Conservation (phyloP, 2,888 invertebrate genomes). For the Parascotia fuliginaria region DNA sequence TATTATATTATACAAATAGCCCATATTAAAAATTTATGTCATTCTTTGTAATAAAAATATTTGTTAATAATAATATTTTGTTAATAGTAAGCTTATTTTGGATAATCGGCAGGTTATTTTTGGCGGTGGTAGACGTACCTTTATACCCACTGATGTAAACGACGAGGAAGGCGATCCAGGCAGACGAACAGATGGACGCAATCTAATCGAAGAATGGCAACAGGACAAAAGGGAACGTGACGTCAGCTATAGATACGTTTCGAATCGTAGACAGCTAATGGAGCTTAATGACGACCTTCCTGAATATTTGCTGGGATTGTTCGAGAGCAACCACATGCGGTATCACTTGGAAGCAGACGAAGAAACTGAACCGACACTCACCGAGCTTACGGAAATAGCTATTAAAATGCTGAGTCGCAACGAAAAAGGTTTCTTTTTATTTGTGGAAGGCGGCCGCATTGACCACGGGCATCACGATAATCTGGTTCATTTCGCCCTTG, state of each 20-base stretch:
- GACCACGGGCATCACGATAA: constrained; percentile 88
- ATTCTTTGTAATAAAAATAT: too few species aligned
- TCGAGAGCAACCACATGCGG: constrained; percentile 86
- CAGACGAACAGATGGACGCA: constrained; percentile 83
- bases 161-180: constrained; percentile 82
- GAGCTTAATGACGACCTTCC: constrained; percentile 72
- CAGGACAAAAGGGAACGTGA: constrained; percentile 66
- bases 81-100: too few species aligned
- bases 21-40: too few species aligned
- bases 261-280: constrained; percentile 85
- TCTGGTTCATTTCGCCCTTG: constrained; percentile 85
- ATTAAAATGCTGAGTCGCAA: constrained; percentile 88
- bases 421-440: constrained; percentile 89
- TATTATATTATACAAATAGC: too few species aligned
- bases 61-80: too few species aligned
- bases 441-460: constrained; percentile 89
- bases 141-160: constrained; percentile 78
- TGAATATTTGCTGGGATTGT: constrained; percentile 87
- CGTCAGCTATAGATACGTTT: constrained; percentile 77
- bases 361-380: constrained; percentile 87
- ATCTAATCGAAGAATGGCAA: constrained; percentile 89
- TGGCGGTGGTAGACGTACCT: constrained; percentile 89
- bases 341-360: constrained; percentile 86
- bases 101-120: constrained; percentile 87
- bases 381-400: constrained; percentile 83